Evolutionary conservation across 2,113 vertebrate species (phyloP), one percentile per base, ranked within the genome.

Genomic region (Lophochroa leadbeateri): DNA sequence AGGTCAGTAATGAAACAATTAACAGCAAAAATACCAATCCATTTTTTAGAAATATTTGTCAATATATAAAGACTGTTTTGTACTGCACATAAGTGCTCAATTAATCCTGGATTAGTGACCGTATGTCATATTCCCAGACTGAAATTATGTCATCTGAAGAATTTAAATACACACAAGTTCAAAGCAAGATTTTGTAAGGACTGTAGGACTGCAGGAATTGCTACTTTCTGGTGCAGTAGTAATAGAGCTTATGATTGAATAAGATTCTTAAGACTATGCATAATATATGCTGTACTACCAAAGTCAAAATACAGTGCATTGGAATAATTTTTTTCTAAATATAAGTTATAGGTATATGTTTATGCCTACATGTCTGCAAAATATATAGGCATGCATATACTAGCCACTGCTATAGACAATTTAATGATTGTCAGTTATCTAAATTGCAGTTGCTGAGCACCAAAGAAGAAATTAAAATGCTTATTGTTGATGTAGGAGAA

Each of bases 51-150:
- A 98, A 98, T 98, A 98, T 98, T 98, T 98, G 98, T 98, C 98
- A 98, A 98, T 98, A 98, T 98, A 98, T 98, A 98, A 98, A 98
- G 98, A 98, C 98, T 98, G 98, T 98, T 98, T 98, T 98, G 98
- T 98, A 98, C 98, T 97, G 97, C 98, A 98, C 98, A 98, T 97
- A 98, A 98, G 97, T 98, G 98, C 98, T 98, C 98, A 98, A 98
- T 98, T 98, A 98, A 98, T 98, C 97, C 97, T 96, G 97, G 96
- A 98, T 98, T 97, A 90, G 97, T 98, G 96, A 91, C 98, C 98
- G 98, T 98, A 98, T 98, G 98, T 98, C 98, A 97, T 98, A 98
- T 97, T 98, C 97, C 96, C 97, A 98, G 98, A 97, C 95, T 98
- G 98, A 98, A 98, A 98, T 44, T 92, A 98, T 97, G 97, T 98